Evolutionary conservation across 2,797 vertebrate genomes (phyloP).

Genomic region (Phalanger gymnotis): DNA sequence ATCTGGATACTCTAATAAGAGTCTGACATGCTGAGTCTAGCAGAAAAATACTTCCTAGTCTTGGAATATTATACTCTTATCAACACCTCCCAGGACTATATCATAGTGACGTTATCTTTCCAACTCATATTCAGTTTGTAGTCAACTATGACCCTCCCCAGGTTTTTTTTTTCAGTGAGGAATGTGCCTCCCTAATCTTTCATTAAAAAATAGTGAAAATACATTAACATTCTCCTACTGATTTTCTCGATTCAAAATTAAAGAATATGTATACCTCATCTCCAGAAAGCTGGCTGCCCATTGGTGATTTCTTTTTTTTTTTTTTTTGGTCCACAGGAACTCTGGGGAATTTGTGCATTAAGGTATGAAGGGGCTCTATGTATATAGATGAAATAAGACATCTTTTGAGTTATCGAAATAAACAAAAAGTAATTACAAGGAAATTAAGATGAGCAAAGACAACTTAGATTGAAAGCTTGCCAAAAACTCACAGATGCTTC

Average conservation of each 20-base stretch:
- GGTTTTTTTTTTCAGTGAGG: neutral
- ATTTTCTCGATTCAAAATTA: neutral
- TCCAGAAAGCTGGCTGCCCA: neutral
- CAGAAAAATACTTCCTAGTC: neutral
- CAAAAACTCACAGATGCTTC: neutral
- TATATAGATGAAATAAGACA: neutral
- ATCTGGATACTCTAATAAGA: neutral
- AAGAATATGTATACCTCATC: neutral
- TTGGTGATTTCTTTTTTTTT: neutral
- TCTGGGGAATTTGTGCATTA: neutral
- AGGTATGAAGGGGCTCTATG: neutral
- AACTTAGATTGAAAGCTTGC: neutral
- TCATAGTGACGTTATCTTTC: neutral
- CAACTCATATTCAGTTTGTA: neutral
- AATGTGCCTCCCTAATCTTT: neutral
- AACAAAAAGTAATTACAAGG: neutral
- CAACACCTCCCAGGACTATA: neutral
- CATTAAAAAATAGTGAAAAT: neutral
- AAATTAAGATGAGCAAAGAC: neutral
- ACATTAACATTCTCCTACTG: neutral
- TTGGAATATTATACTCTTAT: neutral
- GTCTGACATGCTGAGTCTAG: neutral
- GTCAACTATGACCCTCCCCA: neutral
- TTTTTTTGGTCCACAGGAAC: neutral
- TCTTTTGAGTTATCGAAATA: neutral